Conservation (phyloP, 2,888 invertebrate genomes). For the Leucophenga montana region DNA sequence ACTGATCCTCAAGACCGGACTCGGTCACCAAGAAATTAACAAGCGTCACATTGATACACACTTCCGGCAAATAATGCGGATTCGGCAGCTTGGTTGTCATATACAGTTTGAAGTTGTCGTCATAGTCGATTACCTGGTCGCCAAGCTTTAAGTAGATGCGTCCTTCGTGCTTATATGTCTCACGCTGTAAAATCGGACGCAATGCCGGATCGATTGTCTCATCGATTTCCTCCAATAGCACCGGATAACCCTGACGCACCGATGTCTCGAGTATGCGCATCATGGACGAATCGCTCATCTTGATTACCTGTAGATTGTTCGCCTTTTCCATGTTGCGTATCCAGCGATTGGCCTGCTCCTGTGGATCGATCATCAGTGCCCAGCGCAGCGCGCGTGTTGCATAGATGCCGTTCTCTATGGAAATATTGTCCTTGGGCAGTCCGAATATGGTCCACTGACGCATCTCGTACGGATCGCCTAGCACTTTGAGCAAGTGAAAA, state of each 20-base stretch:
- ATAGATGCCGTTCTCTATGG: conserved; percentile 93
- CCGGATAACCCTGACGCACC: conserved; percentile 87
- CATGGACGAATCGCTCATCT: conserved; percentile 84
- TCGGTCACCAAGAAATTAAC: conserved; percentile 95
- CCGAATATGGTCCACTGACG: conserved; percentile 93
- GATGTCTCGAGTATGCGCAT: conserved; percentile 84
- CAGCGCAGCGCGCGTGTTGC: conserved; percentile 87
- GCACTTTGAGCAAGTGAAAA: conserved; percentile 80
- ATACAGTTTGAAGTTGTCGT: conserved; percentile 87
- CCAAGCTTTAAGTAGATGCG: conserved; percentile 87
- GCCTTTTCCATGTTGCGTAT: conserved; percentile 88
- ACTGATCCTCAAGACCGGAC: conserved; percentile 91
- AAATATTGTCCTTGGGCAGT: conserved; percentile 88
- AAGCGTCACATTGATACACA: conserved; percentile 92
- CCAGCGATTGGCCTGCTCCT: conserved; percentile 96
- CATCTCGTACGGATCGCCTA: conserved; percentile 90
- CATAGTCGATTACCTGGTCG: conserved; percentile 92
- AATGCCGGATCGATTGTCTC: conserved; percentile 91
- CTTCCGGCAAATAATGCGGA: conserved; percentile 94
- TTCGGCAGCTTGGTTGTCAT: conserved; percentile 93
- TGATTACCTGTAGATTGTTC: conserved; percentile 83
- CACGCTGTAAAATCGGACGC: conserved; percentile 86
- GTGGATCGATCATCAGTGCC: conserved; percentile 96
- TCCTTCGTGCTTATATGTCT: conserved; percentile 83
- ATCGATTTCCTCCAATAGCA: conserved; percentile 90